These are phyloP conservation scores for Drosophila orena DNA, from an alignment of 1,140 invertebrate genomes.

Conservation along the genomic window DNA sequence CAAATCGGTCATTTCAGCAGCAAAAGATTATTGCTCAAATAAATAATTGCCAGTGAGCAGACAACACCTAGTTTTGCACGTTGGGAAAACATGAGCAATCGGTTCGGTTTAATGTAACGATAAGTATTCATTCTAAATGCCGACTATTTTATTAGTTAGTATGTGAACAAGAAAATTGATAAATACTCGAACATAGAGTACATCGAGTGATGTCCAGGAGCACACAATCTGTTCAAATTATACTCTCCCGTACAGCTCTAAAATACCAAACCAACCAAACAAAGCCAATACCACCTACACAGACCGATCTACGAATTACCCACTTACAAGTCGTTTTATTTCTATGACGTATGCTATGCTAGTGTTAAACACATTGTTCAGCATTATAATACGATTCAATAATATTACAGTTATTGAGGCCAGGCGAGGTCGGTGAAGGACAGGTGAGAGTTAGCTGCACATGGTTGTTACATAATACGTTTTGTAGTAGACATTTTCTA, in stretches of 20 bases:
- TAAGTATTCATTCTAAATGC: background rate
- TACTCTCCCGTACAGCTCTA: background rate
- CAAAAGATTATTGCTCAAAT: constrained; percentile 14
- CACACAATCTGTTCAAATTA: background rate
- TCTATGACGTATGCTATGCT: constrained; percentile 11
- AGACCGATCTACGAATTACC: background rate
- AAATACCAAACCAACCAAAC: background rate
- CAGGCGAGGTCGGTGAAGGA: constrained; percentile 91
- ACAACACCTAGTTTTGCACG: constrained; percentile 9
- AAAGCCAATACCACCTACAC: background rate
- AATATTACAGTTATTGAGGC: constrained; percentile 88
- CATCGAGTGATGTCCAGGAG: background rate
- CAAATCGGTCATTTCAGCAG: constrained; percentile 9
- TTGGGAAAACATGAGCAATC: background rate
- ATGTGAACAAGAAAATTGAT: background rate
- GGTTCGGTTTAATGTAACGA: background rate
- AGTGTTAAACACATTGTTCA: constrained; percentile 20
- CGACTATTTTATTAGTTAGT: background rate
- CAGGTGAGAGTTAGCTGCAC: constrained; percentile 87
- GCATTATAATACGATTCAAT: constrained; percentile 58
- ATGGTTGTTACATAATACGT: constrained; percentile 45
- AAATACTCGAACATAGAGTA: background rate
- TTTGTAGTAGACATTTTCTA: constrained; percentile 38
- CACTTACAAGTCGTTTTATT: constrained; percentile 1
- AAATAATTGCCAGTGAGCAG: constrained; percentile 21